These are phyloP conservation scores for Drosophila leonis DNA, from an alignment of 2,888 invertebrate species.

Conservation along the genomic window DNA sequence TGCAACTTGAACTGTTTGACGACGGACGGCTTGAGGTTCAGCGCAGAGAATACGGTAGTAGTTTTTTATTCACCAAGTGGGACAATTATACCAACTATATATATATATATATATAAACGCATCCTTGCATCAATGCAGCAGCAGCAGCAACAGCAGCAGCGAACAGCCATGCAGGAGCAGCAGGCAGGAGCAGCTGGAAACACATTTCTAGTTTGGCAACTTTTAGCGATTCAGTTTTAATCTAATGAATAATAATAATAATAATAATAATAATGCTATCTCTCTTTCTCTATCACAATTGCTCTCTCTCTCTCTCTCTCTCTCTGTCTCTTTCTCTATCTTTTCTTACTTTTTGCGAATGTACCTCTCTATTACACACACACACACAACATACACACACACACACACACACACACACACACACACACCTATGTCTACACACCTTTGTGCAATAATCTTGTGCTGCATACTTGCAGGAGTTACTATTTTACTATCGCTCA, in stretches of 20 bases:
- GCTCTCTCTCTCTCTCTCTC: conserved; percentile 16
- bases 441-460: conserved; percentile 28
- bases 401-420: conserved; percentile 6
- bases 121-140: conserved; percentile 42
- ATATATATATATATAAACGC: conserved; percentile 9
- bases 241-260: conserved; percentile 6
- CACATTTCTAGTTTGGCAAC: conserved; percentile 31
- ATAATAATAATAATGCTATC: conserved; percentile 18
- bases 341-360: conserved; percentile 10
- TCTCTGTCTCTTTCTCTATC: conserved; percentile 24
- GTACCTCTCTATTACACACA: conserved; percentile 2
- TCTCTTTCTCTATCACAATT: conserved; percentile 20
- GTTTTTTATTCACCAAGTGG: conserved; percentile 83
- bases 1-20: conserved; percentile 34
- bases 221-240: conserved; percentile 10
- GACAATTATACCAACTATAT: conserved; percentile 25
- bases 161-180: conserved; percentile 26
- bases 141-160: conserved; percentile 30
- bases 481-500: conserved; percentile 98
- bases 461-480: conserved; percentile 89
- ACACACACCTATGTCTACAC: background rate
- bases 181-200: conserved; percentile 36
- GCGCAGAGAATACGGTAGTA: conserved; percentile 85
- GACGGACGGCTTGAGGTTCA: conserved; percentile 79
- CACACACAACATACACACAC: background rate